A percentile compares a stretch with the other conserved stretches of the same genome.
Conservation (phyloP, 2,113 vertebrate species). For the Desmodus rotundus region DNA sequence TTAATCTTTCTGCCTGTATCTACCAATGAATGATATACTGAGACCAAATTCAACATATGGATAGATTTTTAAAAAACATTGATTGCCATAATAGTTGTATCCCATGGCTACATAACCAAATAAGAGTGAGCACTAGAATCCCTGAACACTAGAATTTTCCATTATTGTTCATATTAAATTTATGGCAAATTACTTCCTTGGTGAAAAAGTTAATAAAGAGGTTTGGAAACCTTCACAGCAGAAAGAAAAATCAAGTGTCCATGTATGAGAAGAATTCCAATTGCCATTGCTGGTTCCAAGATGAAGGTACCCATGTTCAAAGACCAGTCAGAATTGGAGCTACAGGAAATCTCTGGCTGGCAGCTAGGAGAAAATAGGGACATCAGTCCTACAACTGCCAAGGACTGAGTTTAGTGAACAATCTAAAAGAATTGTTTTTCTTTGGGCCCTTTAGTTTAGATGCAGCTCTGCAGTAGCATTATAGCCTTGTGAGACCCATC, state of each 20-base stretch:
- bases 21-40: not conserved
- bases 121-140: not conserved
- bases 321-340: not conserved
- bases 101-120: not conserved
- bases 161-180: constrained; percentile 6
- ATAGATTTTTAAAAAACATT: not conserved
- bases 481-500: not conserved
- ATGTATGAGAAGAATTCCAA: not conserved
- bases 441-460: not conserved
- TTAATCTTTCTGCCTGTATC: not conserved
- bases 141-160: not conserved
- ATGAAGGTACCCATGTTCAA: not conserved
- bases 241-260: not conserved
- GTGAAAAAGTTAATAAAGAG: not conserved
- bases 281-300: not conserved
- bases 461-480: not conserved
- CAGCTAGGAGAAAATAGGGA: not conserved
- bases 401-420: not conserved
- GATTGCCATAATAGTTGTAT: not conserved
- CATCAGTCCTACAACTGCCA: not conserved
- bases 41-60: not conserved
- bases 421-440: not conserved
- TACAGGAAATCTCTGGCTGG: not conserved
- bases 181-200: not conserved
- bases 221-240: not conserved